Base-by-base conservation (phyloP, 1,140 invertebrate genomes). In the Papilio helenus region DNA sequence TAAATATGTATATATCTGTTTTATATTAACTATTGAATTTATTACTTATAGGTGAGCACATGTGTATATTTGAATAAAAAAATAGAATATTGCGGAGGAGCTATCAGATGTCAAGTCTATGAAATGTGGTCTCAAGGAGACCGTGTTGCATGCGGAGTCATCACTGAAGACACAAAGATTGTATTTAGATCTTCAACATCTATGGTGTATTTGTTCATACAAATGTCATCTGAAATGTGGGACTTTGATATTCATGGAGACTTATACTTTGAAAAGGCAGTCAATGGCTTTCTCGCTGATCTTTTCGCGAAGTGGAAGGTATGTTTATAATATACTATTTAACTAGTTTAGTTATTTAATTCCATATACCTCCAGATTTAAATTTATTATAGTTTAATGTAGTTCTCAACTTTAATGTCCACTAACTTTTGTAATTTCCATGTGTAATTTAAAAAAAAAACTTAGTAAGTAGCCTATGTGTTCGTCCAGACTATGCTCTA, bases 201-300 rank as follows among this genome's bases (percentile, higher is more conserved):
- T 61, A 99, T 99, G 97, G 98, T 99, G 0, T 99, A 99, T 91
- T 93, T 99, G 1, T 99, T 99, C 90, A 97, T 99, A 81, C 99
- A 99, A 96, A 99, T 99, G 99, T 99, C 98, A 83, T 98, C 98
- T 3, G 99, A 99, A 96, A 99, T 99, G 99, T 99, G 99, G 99
- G 98, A 99, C 88, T 99, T 99, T 96, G 99, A 99, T 95, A 98
- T 99, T 80, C 98, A 99, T 92, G 99, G 99, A 7, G 99, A 99
- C 95, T 94, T 99, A 14, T 99, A 99, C 91, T 99, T 99, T 95
- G 98, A 98, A 93, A 98, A 98, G 88, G 98, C 98, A 73, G 98
- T 99, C 0, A 99, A 99, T 95, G 99, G 99, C 12, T 99, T 99
- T 92, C 94, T 99, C 12, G 96, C 98, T 3, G 99, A 99, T 94